Base-by-base conservation (phyloP, 2,888 invertebrate species). In the Galerucella calmariensis region DNA sequence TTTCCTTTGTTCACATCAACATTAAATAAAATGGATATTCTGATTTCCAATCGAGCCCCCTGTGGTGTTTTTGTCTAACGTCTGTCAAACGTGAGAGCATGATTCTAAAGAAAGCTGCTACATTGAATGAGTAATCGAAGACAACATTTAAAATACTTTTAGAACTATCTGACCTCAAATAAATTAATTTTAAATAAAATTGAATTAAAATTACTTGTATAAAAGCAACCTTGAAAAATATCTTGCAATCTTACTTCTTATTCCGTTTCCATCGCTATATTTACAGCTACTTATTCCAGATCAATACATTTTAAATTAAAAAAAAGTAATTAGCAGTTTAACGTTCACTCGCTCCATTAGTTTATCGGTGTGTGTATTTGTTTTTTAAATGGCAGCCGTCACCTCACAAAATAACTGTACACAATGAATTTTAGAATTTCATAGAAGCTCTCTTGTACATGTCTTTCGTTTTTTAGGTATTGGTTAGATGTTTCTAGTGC, bases 261-360 rank as follows among this genome's bases (percentile, higher is more conserved):
- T 65, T 46, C 35, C 48, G 51, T n/a, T 27, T 35, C 10, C 35
- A 44, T 48, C 56, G 44, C 20, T 20, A 9, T 20, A 68, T 59
- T 58, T 69, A 69, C 69, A 69, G 69, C 61, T 69, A 65, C 44
- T 65, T 65, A 69, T 69, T 69, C 58, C 61, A 61, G 53, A 69
- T 69, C 51, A 16, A 35, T 69, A 69, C 69, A 27, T 61, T 69
- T 69, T 53, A 46, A 53, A 67, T 24, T 46, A 16, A 65, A 65
- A 62, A 67, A 67, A 24, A 24, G 1, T 53, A 67, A 53, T 67
- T 51, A 53, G 67, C 9, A 67, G n/a, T 11, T 67, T 24, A 27
- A 51, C 48, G 35, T 61, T 61, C 35, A n/a, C 14, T 61, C 35
- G 35, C 61, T 61, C 35, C 35, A 35, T 8, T 61, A 35, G 5